Evolutionary conservation across 1,140 invertebrate genomes (phyloP).

Genomic region (Yoshiicerus persimilis): DNA sequence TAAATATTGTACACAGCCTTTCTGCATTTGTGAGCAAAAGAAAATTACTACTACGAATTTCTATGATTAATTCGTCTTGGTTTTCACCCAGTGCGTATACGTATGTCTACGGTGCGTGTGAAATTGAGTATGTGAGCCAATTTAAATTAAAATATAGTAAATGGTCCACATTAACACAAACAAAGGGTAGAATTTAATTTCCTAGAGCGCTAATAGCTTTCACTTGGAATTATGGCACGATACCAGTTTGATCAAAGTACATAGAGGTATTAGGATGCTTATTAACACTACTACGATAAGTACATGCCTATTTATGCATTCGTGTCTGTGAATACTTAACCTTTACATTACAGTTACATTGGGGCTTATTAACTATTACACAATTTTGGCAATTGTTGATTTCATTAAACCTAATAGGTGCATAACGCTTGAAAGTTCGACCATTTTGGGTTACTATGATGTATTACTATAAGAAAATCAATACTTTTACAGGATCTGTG

Average conservation of each 20-base stretch:
- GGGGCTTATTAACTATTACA: neutral
- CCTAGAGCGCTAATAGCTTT: neutral
- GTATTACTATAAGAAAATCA: no score
- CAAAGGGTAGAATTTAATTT: neutral
- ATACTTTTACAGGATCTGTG: no score
- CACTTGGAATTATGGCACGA: neutral
- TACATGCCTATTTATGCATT: neutral
- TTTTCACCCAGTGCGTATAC: no score
- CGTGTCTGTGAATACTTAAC: neutral
- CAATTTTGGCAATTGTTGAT: neutral
- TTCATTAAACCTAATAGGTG: neutral
- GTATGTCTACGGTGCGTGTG: no score
- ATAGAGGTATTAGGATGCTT: no score
- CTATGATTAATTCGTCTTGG: no score
- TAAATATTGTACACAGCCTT: no score
- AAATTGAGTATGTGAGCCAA: neutral
- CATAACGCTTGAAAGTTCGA: neutral
- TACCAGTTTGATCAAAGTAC: no score
- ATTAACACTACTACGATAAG: no score
- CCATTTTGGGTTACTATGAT: neutral
- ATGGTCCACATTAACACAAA: neutral
- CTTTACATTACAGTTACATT: neutral
- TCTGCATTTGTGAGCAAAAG: no score
- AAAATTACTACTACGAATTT: no score
- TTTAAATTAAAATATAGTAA: neutral